A percentile compares a stretch with the other conserved stretches of the same genome.
Evolutionary conservation across 2,888 invertebrate genomes (phyloP).

Genomic region (Trypoxylon attenuatum): DNA sequence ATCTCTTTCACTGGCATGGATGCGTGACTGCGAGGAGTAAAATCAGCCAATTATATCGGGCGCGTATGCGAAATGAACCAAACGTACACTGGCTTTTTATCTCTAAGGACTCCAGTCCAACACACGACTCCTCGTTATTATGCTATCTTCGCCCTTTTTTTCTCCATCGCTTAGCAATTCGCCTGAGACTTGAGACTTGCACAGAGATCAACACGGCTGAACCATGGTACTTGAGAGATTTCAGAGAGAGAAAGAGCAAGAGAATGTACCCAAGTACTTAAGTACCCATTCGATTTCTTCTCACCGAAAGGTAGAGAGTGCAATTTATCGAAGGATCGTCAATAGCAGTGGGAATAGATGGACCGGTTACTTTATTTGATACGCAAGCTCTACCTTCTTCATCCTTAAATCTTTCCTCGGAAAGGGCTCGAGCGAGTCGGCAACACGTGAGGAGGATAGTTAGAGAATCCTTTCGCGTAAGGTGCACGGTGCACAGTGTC

Average conservation of each 20-base stretch:
- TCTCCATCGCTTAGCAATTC: neutral
- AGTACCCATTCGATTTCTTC: too few species aligned
- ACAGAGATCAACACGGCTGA: too few species aligned
- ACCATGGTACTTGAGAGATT: too few species aligned
- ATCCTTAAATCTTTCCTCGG: conserved; percentile 20
- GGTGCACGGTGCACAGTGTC: conserved; percentile 32
- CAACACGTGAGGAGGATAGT: conserved; percentile 34
- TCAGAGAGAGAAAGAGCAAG: too few species aligned
- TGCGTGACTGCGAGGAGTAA: conserved; percentile 70
- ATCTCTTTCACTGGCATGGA: conserved; percentile 55
- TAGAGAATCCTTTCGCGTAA: conserved; percentile 50
- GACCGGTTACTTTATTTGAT: conserved; percentile 2
- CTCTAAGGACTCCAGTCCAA: conserved; percentile 16
- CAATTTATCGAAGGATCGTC: too few species aligned
- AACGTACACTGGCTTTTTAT: conserved; percentile 26
- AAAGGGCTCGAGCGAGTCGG: neutral
- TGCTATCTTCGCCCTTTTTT: conserved; percentile 11
- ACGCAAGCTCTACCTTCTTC: neutral
- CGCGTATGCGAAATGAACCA: conserved; percentile 25
- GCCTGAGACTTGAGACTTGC: too few species aligned
- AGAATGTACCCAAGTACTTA: too few species aligned
- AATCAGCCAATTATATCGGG: conserved; percentile 53
- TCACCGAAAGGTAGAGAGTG: too few species aligned
- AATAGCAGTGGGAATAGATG: neutral
- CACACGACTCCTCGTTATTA: conserved; percentile 36